Conservation (phyloP, 2,888 invertebrate genomes). For the Muschampia plurimacula region DNA sequence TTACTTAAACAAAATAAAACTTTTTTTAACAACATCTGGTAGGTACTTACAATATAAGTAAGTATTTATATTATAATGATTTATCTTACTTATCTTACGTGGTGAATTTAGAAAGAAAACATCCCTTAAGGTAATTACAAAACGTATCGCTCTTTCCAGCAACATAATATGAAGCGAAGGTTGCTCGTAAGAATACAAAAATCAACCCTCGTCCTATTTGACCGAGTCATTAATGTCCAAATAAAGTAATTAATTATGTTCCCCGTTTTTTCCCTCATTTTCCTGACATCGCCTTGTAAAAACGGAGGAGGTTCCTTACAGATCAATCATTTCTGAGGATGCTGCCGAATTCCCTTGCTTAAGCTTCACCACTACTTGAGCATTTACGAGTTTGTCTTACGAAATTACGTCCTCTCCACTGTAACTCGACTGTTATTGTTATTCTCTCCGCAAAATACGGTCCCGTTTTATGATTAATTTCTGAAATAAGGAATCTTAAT, state of each 20-base stretch:
- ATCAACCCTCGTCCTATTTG: slow-evolving; percentile 77
- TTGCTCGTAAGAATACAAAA: slow-evolving; percentile 64
- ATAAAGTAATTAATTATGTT: slow-evolving; percentile 84
- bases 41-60: too few relatives aligned
- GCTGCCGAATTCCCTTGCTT: slow-evolving; percentile 57
- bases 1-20: too few relatives aligned
- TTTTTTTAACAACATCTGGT: too few relatives aligned
- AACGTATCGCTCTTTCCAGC: slow-evolving; percentile 25
- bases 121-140: slow-evolving; percentile 36
- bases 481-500: slow-evolving; percentile 40
- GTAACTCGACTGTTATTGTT: slow-evolving; percentile 45
- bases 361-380: slow-evolving; percentile 70
- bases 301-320: slow-evolving; percentile 69
- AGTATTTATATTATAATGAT: too few relatives aligned
- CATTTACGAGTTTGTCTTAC: slow-evolving; percentile 71
- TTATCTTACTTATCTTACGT: background rate
- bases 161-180: slow-evolving; percentile 39
- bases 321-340: slow-evolving; percentile 82
- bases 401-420: slow-evolving; percentile 49
- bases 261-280: slow-evolving; percentile 76
- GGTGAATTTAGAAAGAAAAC: background rate
- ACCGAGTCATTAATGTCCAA: slow-evolving; percentile 83
- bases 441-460: slow-evolving; percentile 41
- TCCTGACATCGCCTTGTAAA: slow-evolving; percentile 75
- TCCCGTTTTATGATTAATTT: slow-evolving; percentile 41